Evolutionary conservation across 2,888 invertebrate species (phyloP).

Genomic region (Notocelia uddmanniana): DNA sequence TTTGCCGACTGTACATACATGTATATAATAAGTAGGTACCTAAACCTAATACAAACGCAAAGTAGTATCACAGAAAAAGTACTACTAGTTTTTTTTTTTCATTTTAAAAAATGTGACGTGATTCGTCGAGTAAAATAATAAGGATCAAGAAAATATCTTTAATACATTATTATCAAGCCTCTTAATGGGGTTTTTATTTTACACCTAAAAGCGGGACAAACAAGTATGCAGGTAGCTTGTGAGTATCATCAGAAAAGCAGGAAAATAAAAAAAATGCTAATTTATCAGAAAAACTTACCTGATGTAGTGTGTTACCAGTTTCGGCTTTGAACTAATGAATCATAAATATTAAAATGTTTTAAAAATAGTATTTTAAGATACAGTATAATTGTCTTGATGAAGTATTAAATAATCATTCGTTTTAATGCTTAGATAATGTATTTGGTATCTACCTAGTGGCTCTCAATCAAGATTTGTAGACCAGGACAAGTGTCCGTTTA

Average conservation of each 20-base stretch:
- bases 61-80: too few species aligned
- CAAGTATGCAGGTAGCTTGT: constrained; percentile 20
- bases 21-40: too few species aligned
- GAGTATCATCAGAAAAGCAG: constrained; percentile 14
- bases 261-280: constrained; percentile 17
- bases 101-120: neutral
- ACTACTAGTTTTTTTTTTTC: too few species aligned
- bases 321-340: constrained; percentile 12
- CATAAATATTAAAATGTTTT: constrained; percentile 21
- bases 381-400: too few species aligned
- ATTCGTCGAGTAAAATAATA: neutral
- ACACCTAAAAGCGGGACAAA: neutral
- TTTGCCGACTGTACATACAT: too few species aligned
- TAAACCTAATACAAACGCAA: too few species aligned
- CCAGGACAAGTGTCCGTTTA: too few species aligned
- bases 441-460: too few species aligned
- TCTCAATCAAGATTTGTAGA: too few species aligned
- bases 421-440: neutral
- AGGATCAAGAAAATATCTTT: neutral
- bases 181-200: neutral
- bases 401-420: neutral
- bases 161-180: neutral
- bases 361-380: neutral
- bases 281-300: constrained; percentile 12
- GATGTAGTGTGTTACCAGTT: constrained; percentile 1